A percentile compares a stretch with the other conserved stretches of the same genome.
phyloP scores from a whole-genome alignment of 2,113 vertebrate genomes.

The Chloropsis cyanopogon region DNA sequence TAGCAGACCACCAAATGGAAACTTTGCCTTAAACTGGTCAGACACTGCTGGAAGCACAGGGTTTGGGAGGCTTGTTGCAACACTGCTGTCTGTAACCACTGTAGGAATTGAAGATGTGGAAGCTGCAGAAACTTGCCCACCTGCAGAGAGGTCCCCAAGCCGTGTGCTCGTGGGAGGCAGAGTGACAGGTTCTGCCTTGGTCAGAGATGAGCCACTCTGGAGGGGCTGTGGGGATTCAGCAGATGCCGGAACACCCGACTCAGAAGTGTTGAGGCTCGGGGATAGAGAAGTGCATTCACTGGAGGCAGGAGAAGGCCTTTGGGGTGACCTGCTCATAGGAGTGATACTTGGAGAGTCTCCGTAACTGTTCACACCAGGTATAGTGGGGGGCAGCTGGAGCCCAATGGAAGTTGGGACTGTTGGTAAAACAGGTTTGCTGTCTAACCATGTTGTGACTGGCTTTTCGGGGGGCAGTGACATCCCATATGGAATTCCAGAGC shows the following conservation, averaged over 20 bases:
- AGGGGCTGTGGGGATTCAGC: conserved; percentile 83
- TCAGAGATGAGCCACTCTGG: conserved; percentile 72
- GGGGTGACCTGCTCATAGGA: conserved; percentile 90
- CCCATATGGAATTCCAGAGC: conserved; percentile 96
- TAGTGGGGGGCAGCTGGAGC: conserved; percentile 90
- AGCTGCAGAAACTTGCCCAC: conserved; percentile 77
- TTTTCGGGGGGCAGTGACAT: conserved; percentile 98
- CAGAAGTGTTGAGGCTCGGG: conserved; percentile 84
- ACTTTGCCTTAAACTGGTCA: conserved; percentile 95
- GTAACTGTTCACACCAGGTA: conserved; percentile 80
- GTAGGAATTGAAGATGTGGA: conserved; percentile 65
- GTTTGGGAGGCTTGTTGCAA: conserved; percentile 78
- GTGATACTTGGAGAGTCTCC: conserved; percentile 90
- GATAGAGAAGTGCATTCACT: conserved; percentile 95
- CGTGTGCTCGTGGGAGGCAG: conserved; percentile 75
- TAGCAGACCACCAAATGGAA: conserved; percentile 95
- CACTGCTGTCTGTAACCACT: conserved; percentile 71
- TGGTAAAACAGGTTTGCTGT: conserved; percentile 93
- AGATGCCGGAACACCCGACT: conserved; percentile 71
- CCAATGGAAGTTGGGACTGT: conserved; percentile 86
- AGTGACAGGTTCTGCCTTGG: conserved; percentile 83
- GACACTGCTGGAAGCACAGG: conserved; percentile 85
- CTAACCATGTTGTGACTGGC: conserved; percentile 95
- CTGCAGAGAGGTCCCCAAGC: conserved; percentile 76
- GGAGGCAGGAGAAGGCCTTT: conserved; percentile 91